Percentiles rank a stretch among this genome's conserved stretches.
Evolutionary conservation across 2,888 invertebrate species (phyloP).

Genomic region (Onchidella celtica): DNA sequence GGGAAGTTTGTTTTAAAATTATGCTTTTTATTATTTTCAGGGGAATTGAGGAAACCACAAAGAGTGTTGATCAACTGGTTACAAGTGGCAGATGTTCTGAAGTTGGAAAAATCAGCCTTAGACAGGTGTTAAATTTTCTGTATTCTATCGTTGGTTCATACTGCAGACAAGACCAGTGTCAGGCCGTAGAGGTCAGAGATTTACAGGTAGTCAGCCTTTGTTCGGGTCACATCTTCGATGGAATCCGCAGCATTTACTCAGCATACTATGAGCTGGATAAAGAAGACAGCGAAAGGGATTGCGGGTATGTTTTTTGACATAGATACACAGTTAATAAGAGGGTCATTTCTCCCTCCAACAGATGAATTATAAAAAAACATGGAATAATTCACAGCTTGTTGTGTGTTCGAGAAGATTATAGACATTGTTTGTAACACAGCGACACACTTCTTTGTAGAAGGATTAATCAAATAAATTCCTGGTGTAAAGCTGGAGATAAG

Average conservation of each 20-base stretch:
- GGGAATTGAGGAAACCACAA: not conserved
- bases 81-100: slow-evolving; percentile 11
- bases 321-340: not conserved
- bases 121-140: not conserved
- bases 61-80: slow-evolving; percentile 9
- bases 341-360: too few species aligned
- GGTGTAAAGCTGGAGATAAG: too few species aligned
- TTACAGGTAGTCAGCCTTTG: not conserved
- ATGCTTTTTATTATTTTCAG: not conserved
- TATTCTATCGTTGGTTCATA: slow-evolving; percentile 3
- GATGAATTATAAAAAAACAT: too few species aligned
- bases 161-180: slow-evolving; percentile 18
- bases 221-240: slow-evolving; percentile 24
- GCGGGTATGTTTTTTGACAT: slow-evolving; percentile 24
- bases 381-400: too few species aligned
- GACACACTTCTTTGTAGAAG: too few species aligned
- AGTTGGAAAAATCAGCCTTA: not conserved
- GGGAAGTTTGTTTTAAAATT: too few species aligned
- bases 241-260: slow-evolving; percentile 27
- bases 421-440: too few species aligned
- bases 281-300: not conserved
- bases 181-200: too few species aligned
- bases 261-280: slow-evolving; percentile 9
- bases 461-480: too few species aligned
- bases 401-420: too few species aligned